These are phyloP conservation scores for Phyto melanocephala DNA, from an alignment of 2,888 invertebrate species.

Conservation along the genomic window DNA sequence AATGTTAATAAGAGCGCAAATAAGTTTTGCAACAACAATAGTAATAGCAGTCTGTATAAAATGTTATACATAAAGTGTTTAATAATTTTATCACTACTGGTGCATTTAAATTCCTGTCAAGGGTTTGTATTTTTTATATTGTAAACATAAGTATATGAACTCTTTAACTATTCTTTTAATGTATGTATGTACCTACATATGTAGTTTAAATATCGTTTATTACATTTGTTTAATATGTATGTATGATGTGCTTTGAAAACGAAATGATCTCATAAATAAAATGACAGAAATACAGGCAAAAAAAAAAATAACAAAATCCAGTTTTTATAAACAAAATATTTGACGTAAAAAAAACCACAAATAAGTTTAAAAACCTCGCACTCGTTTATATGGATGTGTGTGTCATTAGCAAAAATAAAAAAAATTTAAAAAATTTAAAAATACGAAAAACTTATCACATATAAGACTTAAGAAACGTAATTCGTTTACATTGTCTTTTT, in stretches of 20 bases:
- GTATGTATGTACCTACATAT: no score
- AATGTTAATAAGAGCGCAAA: slow-evolving; percentile 62
- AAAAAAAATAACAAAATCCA: slow-evolving; percentile 28
- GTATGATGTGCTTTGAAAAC: not conserved
- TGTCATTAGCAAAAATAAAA: not conserved
- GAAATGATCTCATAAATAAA: slow-evolving; percentile 59
- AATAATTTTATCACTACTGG: slow-evolving; percentile 56
- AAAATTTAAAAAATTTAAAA: no score
- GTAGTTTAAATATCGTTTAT: not conserved
- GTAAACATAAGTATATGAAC: not conserved
- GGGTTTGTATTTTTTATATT: slow-evolving; percentile 65
- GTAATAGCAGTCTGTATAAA: slow-evolving; percentile 41
- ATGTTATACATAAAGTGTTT: slow-evolving; percentile 56
- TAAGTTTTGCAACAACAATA: slow-evolving; percentile 42
- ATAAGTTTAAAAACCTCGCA: not conserved
- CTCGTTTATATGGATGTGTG: not conserved
- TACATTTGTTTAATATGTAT: not conserved
- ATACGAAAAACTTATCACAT: not conserved
- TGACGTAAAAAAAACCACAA: not conserved
- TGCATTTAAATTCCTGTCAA: slow-evolving; percentile 65
- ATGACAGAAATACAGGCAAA: not conserved
- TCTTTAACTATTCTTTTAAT: slow-evolving; percentile 26
- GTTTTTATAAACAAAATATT: slow-evolving; percentile 40
- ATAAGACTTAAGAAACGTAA: slow-evolving; percentile 21
- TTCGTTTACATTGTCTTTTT: not conserved